phyloP scores from a whole-genome alignment of 1,140 invertebrate species.

The Pseudomyrmex pallidus region DNA sequence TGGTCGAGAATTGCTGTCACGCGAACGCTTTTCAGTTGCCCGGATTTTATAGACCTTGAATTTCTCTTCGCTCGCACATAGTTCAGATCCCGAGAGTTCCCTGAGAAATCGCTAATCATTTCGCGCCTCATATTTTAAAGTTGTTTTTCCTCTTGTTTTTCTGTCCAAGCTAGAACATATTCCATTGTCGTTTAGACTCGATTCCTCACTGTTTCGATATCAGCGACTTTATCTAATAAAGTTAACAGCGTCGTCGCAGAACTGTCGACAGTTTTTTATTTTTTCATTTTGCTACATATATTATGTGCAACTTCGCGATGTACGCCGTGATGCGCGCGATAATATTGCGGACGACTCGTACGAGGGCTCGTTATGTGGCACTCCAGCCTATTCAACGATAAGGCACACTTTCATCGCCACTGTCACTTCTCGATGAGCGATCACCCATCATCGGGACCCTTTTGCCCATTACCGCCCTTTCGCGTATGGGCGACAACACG shows the following conservation, averaged over 20 bases:
- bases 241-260: neutral
- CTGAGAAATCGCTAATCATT: neutral
- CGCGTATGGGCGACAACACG: slow-evolving; percentile 49
- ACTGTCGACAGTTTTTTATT: neutral
- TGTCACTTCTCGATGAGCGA: slow-evolving; percentile 72
- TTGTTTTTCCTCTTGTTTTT: neutral
- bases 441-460: slow-evolving; percentile 67
- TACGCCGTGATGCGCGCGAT: slow-evolving; percentile 13
- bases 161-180: neutral
- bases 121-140: neutral
- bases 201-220: neutral
- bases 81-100: too few relatives aligned
- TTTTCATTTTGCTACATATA: slow-evolving; percentile 24
- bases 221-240: slow-evolving; percentile 8
- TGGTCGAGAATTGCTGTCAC: slow-evolving; percentile 11
- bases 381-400: slow-evolving; percentile 64
- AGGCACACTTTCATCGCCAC: slow-evolving; percentile 69
- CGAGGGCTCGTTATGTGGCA: slow-evolving; percentile 45
- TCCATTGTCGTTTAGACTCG: neutral
- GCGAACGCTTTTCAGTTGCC: slow-evolving; percentile 31
- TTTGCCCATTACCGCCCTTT: slow-evolving; percentile 70
- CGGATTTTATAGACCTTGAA: neutral
- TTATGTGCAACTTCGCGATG: slow-evolving; percentile 33
- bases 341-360: slow-evolving; percentile 37
- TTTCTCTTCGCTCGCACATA: neutral